Evolutionary conservation across 2,797 vertebrate genomes (phyloP).

Genomic region (Bradypus variegatus): DNA sequence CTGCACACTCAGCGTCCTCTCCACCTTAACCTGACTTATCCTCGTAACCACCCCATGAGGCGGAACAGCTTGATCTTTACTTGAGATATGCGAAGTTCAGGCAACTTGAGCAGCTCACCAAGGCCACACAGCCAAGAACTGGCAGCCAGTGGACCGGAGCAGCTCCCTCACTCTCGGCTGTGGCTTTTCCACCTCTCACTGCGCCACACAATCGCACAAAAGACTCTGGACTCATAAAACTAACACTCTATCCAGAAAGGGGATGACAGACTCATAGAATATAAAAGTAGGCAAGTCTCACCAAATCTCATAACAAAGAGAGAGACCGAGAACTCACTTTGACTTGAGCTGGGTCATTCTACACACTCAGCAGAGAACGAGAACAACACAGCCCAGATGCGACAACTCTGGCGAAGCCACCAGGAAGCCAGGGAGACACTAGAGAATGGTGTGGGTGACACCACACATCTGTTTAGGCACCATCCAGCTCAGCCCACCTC

Average conservation of each 20-base stretch:
- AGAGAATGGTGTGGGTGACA: accelerated
- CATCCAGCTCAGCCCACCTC: neutral
- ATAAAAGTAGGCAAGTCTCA: neutral
- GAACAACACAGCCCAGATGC: neutral
- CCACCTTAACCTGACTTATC: neutral
- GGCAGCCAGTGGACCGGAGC: accelerated
- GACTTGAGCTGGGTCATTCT: neutral
- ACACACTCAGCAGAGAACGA: no score
- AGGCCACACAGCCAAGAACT: accelerated
- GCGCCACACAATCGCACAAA: neutral
- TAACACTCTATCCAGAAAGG: neutral
- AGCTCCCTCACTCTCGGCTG: neutral
- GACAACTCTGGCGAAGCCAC: neutral
- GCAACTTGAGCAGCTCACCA: neutral
- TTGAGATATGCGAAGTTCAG: no score
- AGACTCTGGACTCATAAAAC: neutral
- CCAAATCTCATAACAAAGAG: no score
- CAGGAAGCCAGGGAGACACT: neutral
- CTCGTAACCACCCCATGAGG: neutral
- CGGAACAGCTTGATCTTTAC: neutral
- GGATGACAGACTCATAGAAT: no score
- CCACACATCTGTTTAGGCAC: neutral
- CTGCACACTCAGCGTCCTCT: no score
- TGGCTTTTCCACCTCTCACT: neutral
- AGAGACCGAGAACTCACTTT: neutral